Evolutionary conservation across 2,797 vertebrate genomes (phyloP), one percentile per base, ranked within the genome.

Genomic region (Rhodeus uyekii): DNA sequence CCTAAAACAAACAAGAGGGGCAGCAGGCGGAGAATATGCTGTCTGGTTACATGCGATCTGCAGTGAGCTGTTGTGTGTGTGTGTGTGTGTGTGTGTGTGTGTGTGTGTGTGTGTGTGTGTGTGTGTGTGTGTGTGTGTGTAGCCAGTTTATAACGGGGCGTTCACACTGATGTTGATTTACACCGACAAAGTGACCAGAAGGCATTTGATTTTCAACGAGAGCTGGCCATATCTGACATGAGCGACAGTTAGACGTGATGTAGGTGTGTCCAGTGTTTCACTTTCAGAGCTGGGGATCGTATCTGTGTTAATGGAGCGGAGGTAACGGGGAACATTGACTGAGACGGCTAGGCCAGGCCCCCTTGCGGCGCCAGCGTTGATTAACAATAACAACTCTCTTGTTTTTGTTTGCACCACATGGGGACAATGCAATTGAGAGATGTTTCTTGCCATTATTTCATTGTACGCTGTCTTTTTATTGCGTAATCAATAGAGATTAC

Each of bases 1-100:
- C 82, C 38, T 91, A 91, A 93, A 90, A 92, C 88, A 91, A 91
- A 93, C 91, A 88, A 73, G 83, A 87, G 80, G 84, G 88, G 88
- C 87, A 71, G 82, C 85, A 67, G 55, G 82, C 73, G 77, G 86
- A 91, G 77, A 92, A 86, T 92, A 91, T 89, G 92, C 91, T 92
- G 85, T 90, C 89, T 83, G 84, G 86, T 87, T 76, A 72, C 36
- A 46, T 82, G 77, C 19, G 8, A 63, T 83, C 84, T 89, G 88
- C 89, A 90, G 87, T 90, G 76, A 84, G 84, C 75, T 83, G 85
- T 87, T 84, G 88, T 88, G 69, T 69, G 74, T 81, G 48, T 83
- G 63, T 75, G 78, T 63, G 50, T 3, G 16, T 58, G 39, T 76
- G 86, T 84, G 39, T 42, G 39, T 13, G 39, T 42, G 53, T 83